phyloP scores from a whole-genome alignment of 2,113 vertebrate genomes.

The Cololabis saira region DNA sequence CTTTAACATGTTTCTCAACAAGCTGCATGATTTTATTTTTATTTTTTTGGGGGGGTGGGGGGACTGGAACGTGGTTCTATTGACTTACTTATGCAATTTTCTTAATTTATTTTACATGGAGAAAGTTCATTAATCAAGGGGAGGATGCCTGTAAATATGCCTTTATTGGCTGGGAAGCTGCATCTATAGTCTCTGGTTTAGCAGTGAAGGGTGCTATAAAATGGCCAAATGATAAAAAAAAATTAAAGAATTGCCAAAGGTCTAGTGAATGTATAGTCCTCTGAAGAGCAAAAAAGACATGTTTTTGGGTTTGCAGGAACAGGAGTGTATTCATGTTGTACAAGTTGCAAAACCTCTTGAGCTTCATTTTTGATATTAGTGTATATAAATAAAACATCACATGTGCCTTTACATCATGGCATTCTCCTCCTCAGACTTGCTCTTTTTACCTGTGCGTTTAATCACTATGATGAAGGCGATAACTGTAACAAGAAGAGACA shows the following conservation, averaged over 20 bases:
- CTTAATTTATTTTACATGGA: too few species aligned
- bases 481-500: slow-evolving; percentile 52
- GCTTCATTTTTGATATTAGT: slow-evolving; percentile 1
- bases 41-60: too few species aligned
- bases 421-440: slow-evolving; percentile 54
- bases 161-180: too few species aligned
- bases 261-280: neutral
- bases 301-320: neutral
- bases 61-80: too few species aligned
- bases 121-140: too few species aligned
- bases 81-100: too few species aligned
- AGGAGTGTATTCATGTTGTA: neutral
- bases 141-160: too few species aligned
- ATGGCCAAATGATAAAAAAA: too few species aligned
- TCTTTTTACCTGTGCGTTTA: slow-evolving; percentile 57
- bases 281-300: neutral
- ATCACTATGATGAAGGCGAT: slow-evolving; percentile 63
- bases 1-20: too few species aligned
- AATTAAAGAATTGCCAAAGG: neutral
- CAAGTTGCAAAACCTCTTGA: slow-evolving; percentile 3
- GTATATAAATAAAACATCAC: slow-evolving; percentile 36
- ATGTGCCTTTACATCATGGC: slow-evolving; percentile 64
- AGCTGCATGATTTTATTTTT: too few species aligned
- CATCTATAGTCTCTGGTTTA: too few species aligned
- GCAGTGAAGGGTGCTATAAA: too few species aligned